A percentile compares a stretch with the other conserved stretches of the same genome.
Evolutionary conservation across 2,888 invertebrate genomes (phyloP).

Genomic region (Spicauda simplicius): DNA sequence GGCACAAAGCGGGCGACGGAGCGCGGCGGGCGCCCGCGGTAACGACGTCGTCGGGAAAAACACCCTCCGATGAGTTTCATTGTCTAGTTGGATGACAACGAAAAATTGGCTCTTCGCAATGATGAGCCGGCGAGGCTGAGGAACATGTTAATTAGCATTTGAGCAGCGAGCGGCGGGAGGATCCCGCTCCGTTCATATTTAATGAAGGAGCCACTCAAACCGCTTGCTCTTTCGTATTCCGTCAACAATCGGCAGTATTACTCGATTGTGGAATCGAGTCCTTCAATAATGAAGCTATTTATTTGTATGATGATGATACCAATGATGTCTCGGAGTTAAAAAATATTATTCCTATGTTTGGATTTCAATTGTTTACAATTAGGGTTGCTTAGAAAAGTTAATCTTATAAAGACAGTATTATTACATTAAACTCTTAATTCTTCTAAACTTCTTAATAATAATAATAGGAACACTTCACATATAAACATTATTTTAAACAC

Average conservation of each 20-base stretch:
- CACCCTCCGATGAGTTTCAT: conserved; percentile 44
- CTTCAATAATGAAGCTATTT: conserved; percentile 1
- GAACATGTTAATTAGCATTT: conserved; percentile 40
- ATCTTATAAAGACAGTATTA: too few relatives aligned
- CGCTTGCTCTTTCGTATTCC: conserved; percentile 14
- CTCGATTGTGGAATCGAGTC: conserved; percentile 4
- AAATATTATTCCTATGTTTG: too few relatives aligned
- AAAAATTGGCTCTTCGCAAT: conserved; percentile 46
- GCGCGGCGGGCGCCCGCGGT: conserved; percentile 31
- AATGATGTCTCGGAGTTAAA: too few relatives aligned
- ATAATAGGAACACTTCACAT: too few relatives aligned
- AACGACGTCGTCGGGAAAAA: conserved; percentile 45
- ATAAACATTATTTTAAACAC: too few relatives aligned
- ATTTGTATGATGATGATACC: too few relatives aligned
- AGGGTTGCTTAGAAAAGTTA: too few relatives aligned
- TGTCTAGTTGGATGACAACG: conserved; percentile 48
- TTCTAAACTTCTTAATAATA: too few relatives aligned
- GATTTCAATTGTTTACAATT: too few relatives aligned
- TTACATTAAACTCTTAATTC: too few relatives aligned
- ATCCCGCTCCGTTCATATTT: conserved; percentile 17
- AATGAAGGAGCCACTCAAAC: conserved; percentile 21
- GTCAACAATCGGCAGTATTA: conserved; percentile 18
- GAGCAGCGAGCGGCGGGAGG: conserved; percentile 6
- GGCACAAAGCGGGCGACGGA: conserved; percentile 33
- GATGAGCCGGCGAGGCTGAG: conserved; percentile 35